Base-by-base conservation (phyloP, 1,140 invertebrate genomes). In the Nephila pilipes region DNA sequence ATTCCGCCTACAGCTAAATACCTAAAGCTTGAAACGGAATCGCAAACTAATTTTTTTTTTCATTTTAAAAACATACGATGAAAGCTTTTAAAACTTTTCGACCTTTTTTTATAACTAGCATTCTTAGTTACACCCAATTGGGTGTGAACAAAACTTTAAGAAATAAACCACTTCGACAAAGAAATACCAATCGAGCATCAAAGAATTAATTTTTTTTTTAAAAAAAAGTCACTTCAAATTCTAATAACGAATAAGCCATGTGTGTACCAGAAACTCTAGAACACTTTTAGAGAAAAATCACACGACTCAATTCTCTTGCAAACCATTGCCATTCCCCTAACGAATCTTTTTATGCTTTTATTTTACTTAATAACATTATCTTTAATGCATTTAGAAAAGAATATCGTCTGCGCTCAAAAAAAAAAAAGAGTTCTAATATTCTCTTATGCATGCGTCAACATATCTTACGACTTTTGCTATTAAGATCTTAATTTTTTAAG, bases 401-500 rank as follows among this genome's bases (percentile, higher is more conserved):
- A 32, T 57, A 32, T 32, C 55, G 14, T 8, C 83, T 46, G 46
- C 46, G 12, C 55, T 12, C 8, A 85, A 54, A 57, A 57, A 57
- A 57, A 29, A 29, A 46, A 83, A 25, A 10, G 22, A 60, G 58
- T 25, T n/a, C 20, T 83, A 83, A 25, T 83, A 54, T 83, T 83
- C 46, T 83, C 32, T 75, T 32, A 25, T 32, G 29, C 25, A 57
- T 32, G 55, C 55, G 55, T 85, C 55, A 36, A 85, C 83, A 58
- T 85, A 55, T 83, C 54, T 55, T 83, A 54, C 80, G 54, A 85
- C 55, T 58, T 58, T 85, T 85, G 54, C 55, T 58, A 85, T 57
- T 85, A 85, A 32, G 54, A 85, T 60, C 83, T 85, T 57, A 85
- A 85, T 85, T 85, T 85, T 85, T 57, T 57, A 60, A 57, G 60